phyloP scores from a whole-genome alignment of 2,888 invertebrate genomes.

The Napeogenes inachia region DNA sequence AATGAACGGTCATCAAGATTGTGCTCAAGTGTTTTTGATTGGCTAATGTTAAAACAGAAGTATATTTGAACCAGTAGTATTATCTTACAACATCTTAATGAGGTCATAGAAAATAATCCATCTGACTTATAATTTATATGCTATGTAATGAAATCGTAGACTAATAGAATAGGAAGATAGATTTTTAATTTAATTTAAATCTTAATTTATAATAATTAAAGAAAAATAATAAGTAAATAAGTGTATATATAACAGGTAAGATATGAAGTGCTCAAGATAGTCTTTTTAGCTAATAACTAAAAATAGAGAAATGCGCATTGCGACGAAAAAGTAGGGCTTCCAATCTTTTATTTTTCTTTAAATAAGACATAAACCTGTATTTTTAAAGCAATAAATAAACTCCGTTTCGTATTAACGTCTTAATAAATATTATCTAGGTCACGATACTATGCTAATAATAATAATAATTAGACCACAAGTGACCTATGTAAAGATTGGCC shows the following conservation, averaged over 20 bases:
- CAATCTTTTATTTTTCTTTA: conserved; percentile 1
- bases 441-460: background rate
- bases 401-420: background rate
- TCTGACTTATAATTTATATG: conserved; percentile 15
- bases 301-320: background rate
- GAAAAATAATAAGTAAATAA: conserved; percentile 10
- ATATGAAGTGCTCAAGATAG: background rate
- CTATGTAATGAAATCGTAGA: conserved; percentile 18
- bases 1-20: background rate
- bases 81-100: background rate
- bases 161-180: conserved; percentile 13
- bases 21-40: conserved; percentile 11
- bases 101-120: conserved; percentile 5
- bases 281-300: background rate
- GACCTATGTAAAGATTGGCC: too few species aligned
- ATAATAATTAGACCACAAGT: too few species aligned
- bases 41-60: background rate
- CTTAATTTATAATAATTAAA: conserved; percentile 22
- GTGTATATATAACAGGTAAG: conserved; percentile 17
- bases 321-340: conserved; percentile 2
- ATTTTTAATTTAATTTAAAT: conserved; percentile 17
- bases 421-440: background rate
- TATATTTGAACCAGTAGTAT: conserved; percentile 20
- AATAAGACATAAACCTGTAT: conserved; percentile 4
- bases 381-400: background rate